These are phyloP conservation scores for Pangasius larnaudii DNA, from an alignment of 2,797 vertebrate species.

Conservation along the genomic window DNA sequence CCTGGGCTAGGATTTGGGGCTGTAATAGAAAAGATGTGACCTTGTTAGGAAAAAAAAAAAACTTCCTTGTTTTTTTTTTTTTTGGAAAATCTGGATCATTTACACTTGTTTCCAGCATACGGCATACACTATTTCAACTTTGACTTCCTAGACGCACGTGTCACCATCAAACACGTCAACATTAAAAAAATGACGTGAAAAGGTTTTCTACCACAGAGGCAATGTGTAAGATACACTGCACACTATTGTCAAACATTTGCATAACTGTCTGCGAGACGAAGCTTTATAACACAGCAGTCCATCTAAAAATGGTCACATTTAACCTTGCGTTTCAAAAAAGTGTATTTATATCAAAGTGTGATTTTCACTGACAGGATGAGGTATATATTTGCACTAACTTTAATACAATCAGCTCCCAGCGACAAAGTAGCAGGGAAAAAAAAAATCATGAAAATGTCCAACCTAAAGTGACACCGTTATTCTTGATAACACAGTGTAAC, in stretches of 20 bases:
- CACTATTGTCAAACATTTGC: conserved; percentile 17
- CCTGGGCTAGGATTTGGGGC: neutral
- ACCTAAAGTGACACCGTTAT: conserved; percentile 72
- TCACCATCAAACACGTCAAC: neutral
- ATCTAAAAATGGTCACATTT: neutral
- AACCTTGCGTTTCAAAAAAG: neutral
- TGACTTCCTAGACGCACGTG: neutral
- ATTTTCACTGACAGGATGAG: conserved; percentile 2
- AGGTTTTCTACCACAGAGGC: neutral
- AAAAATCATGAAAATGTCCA: conserved; percentile 40
- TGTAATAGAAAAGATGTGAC: neutral
- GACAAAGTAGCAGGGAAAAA: neutral
- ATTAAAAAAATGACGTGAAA: neutral
- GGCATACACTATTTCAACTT: neutral
- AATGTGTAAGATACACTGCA: neutral
- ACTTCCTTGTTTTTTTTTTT: neutral
- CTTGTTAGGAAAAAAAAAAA: neutral
- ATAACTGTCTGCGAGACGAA: neutral
- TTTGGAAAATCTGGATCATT: neutral
- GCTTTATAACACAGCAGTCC: neutral
- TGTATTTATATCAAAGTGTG: conserved; percentile 1
- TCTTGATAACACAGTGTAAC: conserved; percentile 68
- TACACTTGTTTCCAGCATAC: neutral
- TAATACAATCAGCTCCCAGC: neutral
- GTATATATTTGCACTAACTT: neutral